Percentiles rank a stretch among this genome's conserved stretches.
phyloP scores from a whole-genome alignment of 1,140 invertebrate genomes.

The Pissodes strobi region DNA sequence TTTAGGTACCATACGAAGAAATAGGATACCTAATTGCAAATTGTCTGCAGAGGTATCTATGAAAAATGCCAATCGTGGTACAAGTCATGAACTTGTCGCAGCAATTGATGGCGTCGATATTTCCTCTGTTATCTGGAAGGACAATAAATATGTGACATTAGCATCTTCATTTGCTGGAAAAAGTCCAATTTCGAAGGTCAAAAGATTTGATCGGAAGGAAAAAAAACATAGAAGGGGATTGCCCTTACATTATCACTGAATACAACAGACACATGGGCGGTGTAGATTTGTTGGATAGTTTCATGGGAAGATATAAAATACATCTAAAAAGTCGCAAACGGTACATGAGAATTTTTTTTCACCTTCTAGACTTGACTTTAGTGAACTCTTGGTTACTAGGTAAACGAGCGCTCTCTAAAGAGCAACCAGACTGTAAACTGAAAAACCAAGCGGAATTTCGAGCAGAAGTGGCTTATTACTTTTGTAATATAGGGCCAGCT shows the following conservation, averaged over 20 bases:
- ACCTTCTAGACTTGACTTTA: slow-evolving; percentile 41
- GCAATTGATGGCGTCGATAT: slow-evolving; percentile 23
- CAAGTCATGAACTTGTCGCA: too few relatives aligned
- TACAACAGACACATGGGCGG: too few relatives aligned
- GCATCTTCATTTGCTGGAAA: too few relatives aligned
- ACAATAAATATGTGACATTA: too few relatives aligned
- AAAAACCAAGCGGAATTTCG: slow-evolving; percentile 31
- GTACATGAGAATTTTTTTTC: slow-evolving; percentile 54
- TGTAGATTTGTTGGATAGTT: slow-evolving; percentile 55
- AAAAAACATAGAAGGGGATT: slow-evolving; percentile 23
- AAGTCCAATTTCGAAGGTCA: slow-evolving; percentile 8
- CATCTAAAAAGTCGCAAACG: too few relatives aligned
- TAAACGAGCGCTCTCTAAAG: slow-evolving; percentile 15
- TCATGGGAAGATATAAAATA: slow-evolving; percentile 55
- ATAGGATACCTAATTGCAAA: slow-evolving; percentile 37
- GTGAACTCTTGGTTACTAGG: slow-evolving; percentile 43
- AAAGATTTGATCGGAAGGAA: slow-evolving; percentile 32
- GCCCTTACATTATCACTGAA: slow-evolving; percentile 17
- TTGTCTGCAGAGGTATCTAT: slow-evolving; percentile 27
- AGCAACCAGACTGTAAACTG: slow-evolving; percentile 5
- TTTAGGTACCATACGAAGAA: too few relatives aligned
- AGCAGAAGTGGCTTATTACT: slow-evolving; percentile 30
- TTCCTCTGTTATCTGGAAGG: too few relatives aligned
- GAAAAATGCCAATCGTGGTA: slow-evolving; percentile 23
- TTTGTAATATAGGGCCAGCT: too few relatives aligned